These are phyloP conservation scores for Lasioglossum marginatum DNA, from an alignment of 2,888 invertebrate species.

Conservation along the genomic window DNA sequence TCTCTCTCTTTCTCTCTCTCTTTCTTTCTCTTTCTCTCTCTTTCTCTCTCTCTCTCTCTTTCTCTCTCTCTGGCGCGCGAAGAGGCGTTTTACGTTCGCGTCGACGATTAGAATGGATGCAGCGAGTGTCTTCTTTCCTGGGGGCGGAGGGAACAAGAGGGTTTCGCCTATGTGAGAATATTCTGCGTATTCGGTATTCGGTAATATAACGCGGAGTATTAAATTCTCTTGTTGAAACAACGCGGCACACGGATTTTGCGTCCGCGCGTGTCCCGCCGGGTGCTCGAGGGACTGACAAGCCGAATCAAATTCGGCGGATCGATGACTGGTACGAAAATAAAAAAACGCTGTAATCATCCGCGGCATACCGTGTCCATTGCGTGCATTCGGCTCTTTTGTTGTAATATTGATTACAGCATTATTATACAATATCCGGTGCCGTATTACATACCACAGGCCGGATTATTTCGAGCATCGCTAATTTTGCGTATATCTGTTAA, in stretches of 20 bases:
- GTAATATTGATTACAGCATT: not conserved
- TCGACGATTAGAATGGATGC: conserved; percentile 7
- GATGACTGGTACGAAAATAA: not conserved
- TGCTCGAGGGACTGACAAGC: not conserved
- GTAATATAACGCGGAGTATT: conserved; percentile 10
- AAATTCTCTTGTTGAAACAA: not conserved
- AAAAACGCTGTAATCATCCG: not conserved
- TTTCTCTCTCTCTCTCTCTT: not conserved
- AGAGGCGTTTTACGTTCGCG: not conserved
- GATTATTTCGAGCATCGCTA: not conserved
- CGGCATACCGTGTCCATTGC: too few relatives aligned
- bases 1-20: too few relatives aligned
- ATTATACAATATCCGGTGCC: not conserved
- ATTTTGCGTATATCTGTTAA: not conserved
- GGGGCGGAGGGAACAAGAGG: not conserved
- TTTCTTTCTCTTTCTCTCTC: not conserved
- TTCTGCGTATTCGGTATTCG: not conserved
- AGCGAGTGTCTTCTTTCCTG: not conserved
- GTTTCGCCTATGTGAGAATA: not conserved
- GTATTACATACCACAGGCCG: not conserved
- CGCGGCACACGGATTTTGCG: not conserved
- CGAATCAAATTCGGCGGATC: not conserved
- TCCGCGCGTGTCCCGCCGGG: not conserved
- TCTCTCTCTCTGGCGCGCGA: not conserved
- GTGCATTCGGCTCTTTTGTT: not conserved